Evolutionary conservation across 2,113 vertebrate species (phyloP), one percentile per base, ranked within the genome.

Genomic region (Falcunculus frontatus): DNA sequence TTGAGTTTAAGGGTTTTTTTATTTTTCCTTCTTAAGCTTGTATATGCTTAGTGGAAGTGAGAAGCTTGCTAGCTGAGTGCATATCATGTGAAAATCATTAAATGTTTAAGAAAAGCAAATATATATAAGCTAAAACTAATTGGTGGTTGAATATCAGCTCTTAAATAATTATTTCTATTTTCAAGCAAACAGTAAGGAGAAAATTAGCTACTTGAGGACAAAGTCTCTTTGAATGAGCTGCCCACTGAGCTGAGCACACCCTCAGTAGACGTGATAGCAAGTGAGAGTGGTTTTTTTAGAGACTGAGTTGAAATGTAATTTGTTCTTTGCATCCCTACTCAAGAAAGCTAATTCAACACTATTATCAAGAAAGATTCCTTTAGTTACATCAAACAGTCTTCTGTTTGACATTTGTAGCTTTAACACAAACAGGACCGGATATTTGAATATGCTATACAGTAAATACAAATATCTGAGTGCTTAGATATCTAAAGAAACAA

Each of bases 231-330:
- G 35, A 84, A 59, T 94, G 75, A 72, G 39, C 87, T 80, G 50
- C 65, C 53, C 42, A 55, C 84, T 37, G 69, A 96, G 76, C 73
- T 94, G 32, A 87, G 35, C 32, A 30, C 19, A 73, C 47, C 50
- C 47, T 84, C 80, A 73, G 11, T 10, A 87, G 55, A 84, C 13
- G 46, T 78, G 72, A 29, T 59, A 87, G 7, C 41, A 84, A 83
- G 56, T 21, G 46, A 55, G 63, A 67, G 15, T 41, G 10, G 7
- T 46, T 90, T 95, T 63, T 84, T 57, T 50, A 42, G 64, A 92
- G n/a, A 44, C 29, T 84, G 64, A 87, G 84, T 50, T 72, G 37
- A 26, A 88, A 86, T 84, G 95, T 83, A 89, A 87, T 86, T 97
- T 94, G 13, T 83, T 81, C 57, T 87, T 94, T 84, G 37, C 33